Conservation (phyloP, 2,797 vertebrate species). For the Hyperoplus lanceolatus region DNA sequence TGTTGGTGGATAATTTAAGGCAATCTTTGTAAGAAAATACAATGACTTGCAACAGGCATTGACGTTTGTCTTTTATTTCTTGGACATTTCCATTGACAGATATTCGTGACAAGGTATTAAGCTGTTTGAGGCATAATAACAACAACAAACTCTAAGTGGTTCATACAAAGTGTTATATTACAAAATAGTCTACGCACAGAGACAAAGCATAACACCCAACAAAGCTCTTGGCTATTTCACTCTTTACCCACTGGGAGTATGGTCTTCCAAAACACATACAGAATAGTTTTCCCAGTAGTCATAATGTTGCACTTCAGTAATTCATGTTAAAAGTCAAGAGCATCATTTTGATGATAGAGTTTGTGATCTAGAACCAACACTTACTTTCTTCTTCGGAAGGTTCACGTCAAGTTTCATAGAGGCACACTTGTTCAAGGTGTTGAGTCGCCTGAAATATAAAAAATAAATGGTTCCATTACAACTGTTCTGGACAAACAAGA, state of each 20-base stretch:
- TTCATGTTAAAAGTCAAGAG: not conserved
- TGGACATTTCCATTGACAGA: slow-evolving; percentile 15
- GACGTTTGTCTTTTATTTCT: slow-evolving; percentile 4
- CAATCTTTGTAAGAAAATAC: slow-evolving; percentile 31
- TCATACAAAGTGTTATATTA: slow-evolving; percentile 1
- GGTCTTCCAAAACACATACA: slow-evolving; percentile 1
- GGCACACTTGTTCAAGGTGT: slow-evolving; percentile 98
- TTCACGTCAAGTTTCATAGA: slow-evolving; percentile 99
- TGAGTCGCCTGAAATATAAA: slow-evolving; percentile 91
- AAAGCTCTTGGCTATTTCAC: not conserved
- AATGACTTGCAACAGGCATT: slow-evolving; percentile 1
- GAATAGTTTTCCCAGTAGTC: too few relatives aligned
- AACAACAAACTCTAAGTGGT: not conserved
- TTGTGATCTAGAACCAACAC: slow-evolving; percentile 35
- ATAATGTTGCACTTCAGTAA: not conserved
- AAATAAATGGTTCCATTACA: slow-evolving; percentile 44
- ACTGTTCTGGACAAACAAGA: slow-evolving; percentile 19
- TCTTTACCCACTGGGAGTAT: not conserved
- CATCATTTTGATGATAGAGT: not conserved
- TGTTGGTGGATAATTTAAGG: slow-evolving; percentile 28
- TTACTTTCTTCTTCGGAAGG: slow-evolving; percentile 98
- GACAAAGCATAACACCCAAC: not conserved
- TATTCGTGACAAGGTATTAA: not conserved
- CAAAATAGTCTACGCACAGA: not conserved
- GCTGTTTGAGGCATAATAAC: not conserved